A percentile compares a stretch with the other conserved stretches of the same genome.
phyloP scores from a whole-genome alignment of 2,888 invertebrate genomes.

The Tipula unca region DNA sequence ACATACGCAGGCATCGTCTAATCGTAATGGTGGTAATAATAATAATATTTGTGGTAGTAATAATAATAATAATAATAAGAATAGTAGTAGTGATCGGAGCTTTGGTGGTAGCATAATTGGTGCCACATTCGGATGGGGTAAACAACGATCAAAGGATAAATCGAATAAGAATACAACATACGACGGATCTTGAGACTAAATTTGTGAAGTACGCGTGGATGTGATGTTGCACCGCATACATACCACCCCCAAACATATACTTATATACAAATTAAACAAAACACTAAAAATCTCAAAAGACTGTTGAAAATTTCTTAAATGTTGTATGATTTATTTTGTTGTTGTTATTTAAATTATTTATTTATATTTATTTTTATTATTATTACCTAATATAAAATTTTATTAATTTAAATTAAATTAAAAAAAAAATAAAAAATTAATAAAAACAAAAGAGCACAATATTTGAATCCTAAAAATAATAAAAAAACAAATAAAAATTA shows the following conservation, averaged over 20 bases:
- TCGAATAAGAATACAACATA: conserved; percentile 23
- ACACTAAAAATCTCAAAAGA: background rate
- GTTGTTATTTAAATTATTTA: background rate
- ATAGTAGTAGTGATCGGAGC: conserved; percentile 21
- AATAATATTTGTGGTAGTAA: background rate
- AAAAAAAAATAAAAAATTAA: too few relatives aligned
- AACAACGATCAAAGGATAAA: conserved; percentile 2
- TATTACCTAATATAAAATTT: background rate
- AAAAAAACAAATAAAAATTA: background rate
- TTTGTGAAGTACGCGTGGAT: background rate
- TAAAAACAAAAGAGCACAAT: conserved; percentile 16
- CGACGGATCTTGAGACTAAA: conserved; percentile 25
- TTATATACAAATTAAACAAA: background rate
- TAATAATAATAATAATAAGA: conserved; percentile 22
- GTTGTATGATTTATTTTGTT: conserved; percentile 14
- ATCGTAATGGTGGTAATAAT: conserved; percentile 28
- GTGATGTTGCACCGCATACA: background rate
- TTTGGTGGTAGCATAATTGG: conserved; percentile 19
- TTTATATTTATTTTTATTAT: background rate
- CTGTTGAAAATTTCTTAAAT: background rate
- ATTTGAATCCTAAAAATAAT: conserved; percentile 17
- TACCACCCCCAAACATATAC: background rate
- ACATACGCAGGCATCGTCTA: conserved; percentile 40
- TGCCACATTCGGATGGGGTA: background rate
- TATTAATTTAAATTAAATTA: background rate